Conservation (phyloP, 1,140 invertebrate species). For the Camponotus pennsylvanicus region DNA sequence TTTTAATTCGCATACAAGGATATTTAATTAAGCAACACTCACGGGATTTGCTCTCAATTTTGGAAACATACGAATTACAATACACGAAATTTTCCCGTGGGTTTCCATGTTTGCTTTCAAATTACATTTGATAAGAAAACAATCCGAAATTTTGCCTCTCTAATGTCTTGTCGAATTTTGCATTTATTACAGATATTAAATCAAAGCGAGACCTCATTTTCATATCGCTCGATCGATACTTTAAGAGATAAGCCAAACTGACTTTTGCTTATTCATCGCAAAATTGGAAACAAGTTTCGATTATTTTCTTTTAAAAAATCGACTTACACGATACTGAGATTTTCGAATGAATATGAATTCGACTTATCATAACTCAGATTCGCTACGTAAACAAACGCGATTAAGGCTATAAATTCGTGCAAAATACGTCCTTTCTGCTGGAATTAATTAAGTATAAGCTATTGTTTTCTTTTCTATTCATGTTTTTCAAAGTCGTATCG, state of each 20-base stretch:
- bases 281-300: neutral
- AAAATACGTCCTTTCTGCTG: neutral
- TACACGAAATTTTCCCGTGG: neutral
- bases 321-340: neutral
- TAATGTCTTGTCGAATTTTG: neutral
- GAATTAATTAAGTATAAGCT: neutral
- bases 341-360: neutral
- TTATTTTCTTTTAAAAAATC: neutral
- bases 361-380: neutral
- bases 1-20: constrained; percentile 16
- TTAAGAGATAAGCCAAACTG: neutral
- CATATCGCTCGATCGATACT: neutral
- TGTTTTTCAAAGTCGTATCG: neutral
- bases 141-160: neutral
- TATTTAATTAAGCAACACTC: neutral
- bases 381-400: constrained; percentile 27
- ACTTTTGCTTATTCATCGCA: neutral
- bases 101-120: neutral
- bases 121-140: constrained; percentile 33
- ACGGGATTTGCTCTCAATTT: neutral
- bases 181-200: neutral
- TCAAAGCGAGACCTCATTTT: neutral
- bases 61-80: neutral
- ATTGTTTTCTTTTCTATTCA: constrained; percentile 7
- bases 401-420: constrained; percentile 8